These are phyloP conservation scores for Tokudaia muenninki DNA, from an alignment of 2,797 vertebrate genomes.

Conservation along the genomic window DNA sequence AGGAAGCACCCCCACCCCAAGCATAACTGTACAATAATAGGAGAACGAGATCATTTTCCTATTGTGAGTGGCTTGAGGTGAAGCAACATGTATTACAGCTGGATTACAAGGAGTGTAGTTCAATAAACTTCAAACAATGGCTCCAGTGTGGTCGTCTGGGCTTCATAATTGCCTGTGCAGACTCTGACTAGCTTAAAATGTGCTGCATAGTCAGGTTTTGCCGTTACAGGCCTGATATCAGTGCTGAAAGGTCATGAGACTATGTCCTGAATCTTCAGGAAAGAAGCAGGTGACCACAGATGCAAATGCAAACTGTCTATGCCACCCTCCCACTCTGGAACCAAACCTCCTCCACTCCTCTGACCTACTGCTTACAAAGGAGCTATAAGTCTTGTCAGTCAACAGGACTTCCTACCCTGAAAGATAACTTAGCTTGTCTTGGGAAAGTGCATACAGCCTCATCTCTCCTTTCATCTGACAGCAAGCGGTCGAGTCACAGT, in stretches of 20 bases:
- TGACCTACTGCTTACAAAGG: not conserved
- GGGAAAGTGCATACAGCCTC: constrained; percentile 20
- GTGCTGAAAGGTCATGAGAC: not conserved
- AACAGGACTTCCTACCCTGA: not conserved
- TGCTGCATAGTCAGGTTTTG: not conserved
- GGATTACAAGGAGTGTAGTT: not conserved
- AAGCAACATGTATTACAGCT: not conserved
- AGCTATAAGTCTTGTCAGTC: not conserved
- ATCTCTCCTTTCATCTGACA: not conserved
- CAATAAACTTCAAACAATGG: not conserved
- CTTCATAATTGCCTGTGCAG: not conserved
- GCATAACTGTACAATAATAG: not conserved
- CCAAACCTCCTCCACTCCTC: not conserved
- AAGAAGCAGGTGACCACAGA: constrained; percentile 2
- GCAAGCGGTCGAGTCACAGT: not conserved
- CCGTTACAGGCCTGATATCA: not conserved
- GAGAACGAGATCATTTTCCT: not conserved
- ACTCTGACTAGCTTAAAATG: not conserved
- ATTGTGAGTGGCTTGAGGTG: not conserved
- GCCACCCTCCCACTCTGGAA: constrained; percentile 41
- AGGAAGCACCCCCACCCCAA: not conserved
- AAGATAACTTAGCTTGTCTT: not conserved
- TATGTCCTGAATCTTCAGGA: not conserved
- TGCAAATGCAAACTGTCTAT: not conserved
- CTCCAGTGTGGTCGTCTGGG: not conserved